These are phyloP conservation scores for Grammomys dolichurus DNA, from an alignment of 2,113 vertebrate genomes.

Conservation along the genomic window DNA sequence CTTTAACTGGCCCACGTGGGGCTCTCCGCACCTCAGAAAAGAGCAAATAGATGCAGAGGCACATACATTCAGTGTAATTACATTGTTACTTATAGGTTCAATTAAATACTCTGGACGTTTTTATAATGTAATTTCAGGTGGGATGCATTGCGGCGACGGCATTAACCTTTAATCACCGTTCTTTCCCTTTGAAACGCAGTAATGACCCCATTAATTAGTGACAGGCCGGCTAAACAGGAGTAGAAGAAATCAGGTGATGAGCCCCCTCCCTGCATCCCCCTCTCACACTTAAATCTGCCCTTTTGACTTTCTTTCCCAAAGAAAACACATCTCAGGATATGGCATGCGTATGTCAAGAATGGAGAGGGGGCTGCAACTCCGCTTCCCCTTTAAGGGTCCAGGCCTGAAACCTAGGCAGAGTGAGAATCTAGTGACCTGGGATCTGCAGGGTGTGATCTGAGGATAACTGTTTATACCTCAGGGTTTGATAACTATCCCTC, in stretches of 20 bases:
- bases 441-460: too few relatives aligned
- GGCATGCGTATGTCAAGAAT: neutral
- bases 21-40: conserved; percentile 57
- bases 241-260: conserved; percentile 59
- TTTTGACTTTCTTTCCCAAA: neutral
- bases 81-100: conserved; percentile 82
- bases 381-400: neutral
- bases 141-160: conserved; percentile 41
- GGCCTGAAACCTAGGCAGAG: neutral
- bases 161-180: conserved; percentile 87
- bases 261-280: conserved; percentile 17
- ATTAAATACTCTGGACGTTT: conserved; percentile 82
- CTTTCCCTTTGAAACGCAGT: conserved; percentile 69
- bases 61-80: conserved; percentile 83
- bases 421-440: accelerated
- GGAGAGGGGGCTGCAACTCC: neutral
- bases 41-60: conserved; percentile 76
- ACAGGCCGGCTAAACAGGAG: conserved; percentile 84
- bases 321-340: conserved; percentile 58
- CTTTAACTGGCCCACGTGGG: conserved; percentile 45
- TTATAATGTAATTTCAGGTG: conserved; percentile 80
- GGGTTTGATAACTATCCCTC: neutral
- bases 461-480: neutral
- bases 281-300: conserved; percentile 58
- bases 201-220: conserved; percentile 85